Evolutionary conservation across 2,113 vertebrate species (phyloP).

Genomic region (Apus apus): DNA sequence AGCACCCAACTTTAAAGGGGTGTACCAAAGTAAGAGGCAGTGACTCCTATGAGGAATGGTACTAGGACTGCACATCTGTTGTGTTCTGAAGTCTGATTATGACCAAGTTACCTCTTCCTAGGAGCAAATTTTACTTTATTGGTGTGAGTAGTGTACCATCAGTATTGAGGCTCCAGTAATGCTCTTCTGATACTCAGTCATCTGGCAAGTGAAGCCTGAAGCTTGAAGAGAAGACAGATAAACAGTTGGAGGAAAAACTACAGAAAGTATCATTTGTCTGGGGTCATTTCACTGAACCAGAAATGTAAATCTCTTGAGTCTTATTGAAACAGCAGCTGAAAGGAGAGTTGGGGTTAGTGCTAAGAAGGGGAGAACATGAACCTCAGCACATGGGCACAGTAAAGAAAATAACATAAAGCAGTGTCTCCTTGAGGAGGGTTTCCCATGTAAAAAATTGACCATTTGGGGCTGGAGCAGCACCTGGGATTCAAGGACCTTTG

Average conservation of each 20-base stretch:
- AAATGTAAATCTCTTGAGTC: background rate
- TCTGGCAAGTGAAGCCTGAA: background rate
- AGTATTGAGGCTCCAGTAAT: fast-evolving
- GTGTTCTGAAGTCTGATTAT: background rate
- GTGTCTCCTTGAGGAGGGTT: background rate
- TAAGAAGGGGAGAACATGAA: background rate
- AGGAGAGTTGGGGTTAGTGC: background rate
- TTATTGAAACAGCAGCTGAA: background rate
- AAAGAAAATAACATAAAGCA: background rate
- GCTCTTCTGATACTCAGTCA: background rate
- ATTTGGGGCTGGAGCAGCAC: background rate
- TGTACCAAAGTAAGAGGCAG: background rate
- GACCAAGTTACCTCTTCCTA: background rate
- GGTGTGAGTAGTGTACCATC: fast-evolving
- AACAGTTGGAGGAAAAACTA: background rate
- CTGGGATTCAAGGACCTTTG: background rate
- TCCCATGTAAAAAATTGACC: background rate
- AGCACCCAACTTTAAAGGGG: background rate
- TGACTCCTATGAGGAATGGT: background rate
- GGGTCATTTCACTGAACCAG: background rate
- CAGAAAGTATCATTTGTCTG: background rate
- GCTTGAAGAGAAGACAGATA: background rate
- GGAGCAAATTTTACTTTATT: background rate
- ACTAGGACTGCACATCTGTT: background rate
- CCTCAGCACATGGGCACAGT: background rate